Base-by-base conservation (phyloP, 1,140 invertebrate species). In the Rhagoletis pomonella region DNA sequence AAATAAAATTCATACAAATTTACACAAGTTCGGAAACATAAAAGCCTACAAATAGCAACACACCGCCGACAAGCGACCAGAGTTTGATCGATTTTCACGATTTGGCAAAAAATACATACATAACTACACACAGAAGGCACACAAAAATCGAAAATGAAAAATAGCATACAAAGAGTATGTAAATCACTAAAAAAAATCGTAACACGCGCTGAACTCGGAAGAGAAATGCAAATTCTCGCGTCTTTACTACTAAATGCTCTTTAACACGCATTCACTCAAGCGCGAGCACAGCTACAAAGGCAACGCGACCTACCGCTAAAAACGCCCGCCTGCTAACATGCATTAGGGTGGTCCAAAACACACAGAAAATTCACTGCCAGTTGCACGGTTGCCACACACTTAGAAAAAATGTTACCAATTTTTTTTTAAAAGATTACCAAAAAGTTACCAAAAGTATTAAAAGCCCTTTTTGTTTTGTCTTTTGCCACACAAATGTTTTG, bases 81-180 rank as follows among this genome's bases (percentile, higher is more conserved):
- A 58, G 73, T 81, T 81, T 81, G 73, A 81, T 81, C 73, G 73
- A 81, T 81, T 81, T 81, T 81, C 55, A 50, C 17, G 14, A 81
- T 47, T 44, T 47, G 29, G 29, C 29, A 29, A 81, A 81, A 81
- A 55, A 5, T 81, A n/a, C 73, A 81, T 47, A 81, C 42, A 81
- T 55, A 81, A 3, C 3, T 81, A n/a, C 73, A 81, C 19, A 81
- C 42, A 81, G 19, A 81, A 81, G 55, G n/a, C 19, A 4, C 12
- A 10, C 47, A 81, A 81, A 19, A 81, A n/a, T 10, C 47, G 29
- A 81, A 58, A 42, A 81, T 6, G n/a, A n/a, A 81, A 81, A 58
- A 50, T 29, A 9, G 17, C 29, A 29, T 67, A 19, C 64, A 39
- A 67, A 67, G 50, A 55, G 5, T 7, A 55, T 55, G 9, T 9